Percentiles rank a stretch among this genome's conserved stretches.
These are phyloP conservation scores for Esox niger DNA, from an alignment of 2,113 vertebrate genomes.

Conservation along the genomic window DNA sequence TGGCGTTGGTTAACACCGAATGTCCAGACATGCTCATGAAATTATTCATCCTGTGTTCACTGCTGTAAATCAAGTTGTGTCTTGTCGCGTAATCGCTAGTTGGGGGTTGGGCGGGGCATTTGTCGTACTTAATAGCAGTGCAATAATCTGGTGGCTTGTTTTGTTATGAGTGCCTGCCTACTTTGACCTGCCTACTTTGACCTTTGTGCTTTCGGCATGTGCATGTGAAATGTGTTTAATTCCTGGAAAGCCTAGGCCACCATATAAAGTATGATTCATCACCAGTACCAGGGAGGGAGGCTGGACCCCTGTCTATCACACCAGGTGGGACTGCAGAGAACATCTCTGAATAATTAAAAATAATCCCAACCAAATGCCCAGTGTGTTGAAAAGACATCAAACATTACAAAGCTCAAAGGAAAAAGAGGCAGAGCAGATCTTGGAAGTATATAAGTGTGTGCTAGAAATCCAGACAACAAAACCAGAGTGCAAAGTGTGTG, in stretches of 20 bases:
- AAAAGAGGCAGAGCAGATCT: neutral
- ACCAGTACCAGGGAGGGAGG: neutral
- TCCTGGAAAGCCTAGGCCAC: neutral
- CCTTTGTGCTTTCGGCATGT: too few relatives aligned
- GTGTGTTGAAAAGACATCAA: conserved; percentile 11
- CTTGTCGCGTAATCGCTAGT: neutral
- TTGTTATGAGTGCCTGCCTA: neutral
- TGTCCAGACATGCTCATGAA: neutral
- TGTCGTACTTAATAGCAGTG: neutral
- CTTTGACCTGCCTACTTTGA: neutral
- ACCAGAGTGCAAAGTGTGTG: too few relatives aligned
- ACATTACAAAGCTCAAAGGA: neutral
- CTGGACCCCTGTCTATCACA: neutral
- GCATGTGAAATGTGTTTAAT: neutral
- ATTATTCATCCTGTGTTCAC: neutral
- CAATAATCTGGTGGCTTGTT: conserved; percentile 6
- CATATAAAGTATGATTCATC: neutral
- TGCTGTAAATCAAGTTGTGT: neutral
- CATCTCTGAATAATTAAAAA: conserved; percentile 12
- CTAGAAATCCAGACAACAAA: neutral
- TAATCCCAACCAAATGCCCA: conserved; percentile 12
- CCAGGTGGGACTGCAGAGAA: conserved; percentile 1
- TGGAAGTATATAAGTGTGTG: neutral
- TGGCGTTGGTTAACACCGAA: neutral
- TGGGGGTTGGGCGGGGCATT: conserved; percentile 7